Percentiles rank a stretch among this genome's conserved stretches.
phyloP scores from a whole-genome alignment of 2,113 vertebrate species.

The Aegithalos caudatus region DNA sequence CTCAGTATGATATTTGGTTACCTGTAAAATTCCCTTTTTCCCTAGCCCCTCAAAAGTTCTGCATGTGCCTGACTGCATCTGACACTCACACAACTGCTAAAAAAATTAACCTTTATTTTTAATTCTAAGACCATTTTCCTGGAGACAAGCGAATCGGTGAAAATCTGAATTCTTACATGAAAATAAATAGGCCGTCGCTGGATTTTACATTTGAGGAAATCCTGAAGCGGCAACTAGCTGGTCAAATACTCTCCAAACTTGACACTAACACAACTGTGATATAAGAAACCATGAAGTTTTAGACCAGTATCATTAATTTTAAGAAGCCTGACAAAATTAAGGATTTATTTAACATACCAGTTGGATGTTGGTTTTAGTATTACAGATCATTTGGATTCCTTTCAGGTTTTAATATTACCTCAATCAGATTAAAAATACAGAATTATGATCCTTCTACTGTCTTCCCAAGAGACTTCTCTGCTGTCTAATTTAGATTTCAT shows the following conservation, averaged over 20 bases:
- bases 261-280: not conserved
- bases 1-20: not conserved
- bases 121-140: not conserved
- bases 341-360: not conserved
- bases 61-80: not conserved
- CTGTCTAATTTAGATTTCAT: slow-evolving; percentile 47
- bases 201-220: not conserved
- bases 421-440: not conserved
- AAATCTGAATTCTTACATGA: not conserved
- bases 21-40: not conserved
- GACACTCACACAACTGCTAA: not conserved
- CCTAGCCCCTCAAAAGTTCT: not conserved
- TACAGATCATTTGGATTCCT: not conserved
- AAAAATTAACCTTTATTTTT: not conserved
- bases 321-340: not conserved
- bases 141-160: not conserved
- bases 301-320: not conserved
- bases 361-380: not conserved
- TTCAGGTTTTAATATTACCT: not conserved
- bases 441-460: not conserved
- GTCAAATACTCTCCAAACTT: not conserved
- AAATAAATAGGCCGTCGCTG: not conserved
- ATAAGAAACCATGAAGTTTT: not conserved
- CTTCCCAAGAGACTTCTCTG: not conserved
- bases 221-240: not conserved